Conservation (phyloP, 2,797 vertebrate genomes). For the Rhodeus uyekii region DNA sequence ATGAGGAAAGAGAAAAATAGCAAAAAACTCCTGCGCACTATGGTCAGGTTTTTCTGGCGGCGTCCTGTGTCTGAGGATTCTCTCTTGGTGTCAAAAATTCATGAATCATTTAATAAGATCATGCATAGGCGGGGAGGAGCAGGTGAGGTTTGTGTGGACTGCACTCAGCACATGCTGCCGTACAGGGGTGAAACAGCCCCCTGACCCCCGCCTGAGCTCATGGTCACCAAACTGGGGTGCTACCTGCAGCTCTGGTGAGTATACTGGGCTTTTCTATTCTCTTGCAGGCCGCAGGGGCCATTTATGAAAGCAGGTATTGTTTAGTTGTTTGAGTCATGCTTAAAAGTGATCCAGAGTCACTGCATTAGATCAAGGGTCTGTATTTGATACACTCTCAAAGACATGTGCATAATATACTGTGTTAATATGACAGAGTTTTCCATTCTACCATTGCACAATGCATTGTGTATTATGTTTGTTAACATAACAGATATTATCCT, state of each 20-base stretch:
- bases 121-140: conserved; percentile 16
- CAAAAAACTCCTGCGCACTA: too few species aligned
- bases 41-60: not conserved
- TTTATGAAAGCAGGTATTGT: not conserved
- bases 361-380: not conserved
- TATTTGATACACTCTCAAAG: too few species aligned
- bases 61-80: not conserved
- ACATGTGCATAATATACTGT: too few species aligned
- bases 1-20: too few species aligned
- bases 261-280: not conserved
- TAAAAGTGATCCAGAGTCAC: too few species aligned
- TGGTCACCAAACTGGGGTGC: conserved; percentile 71
- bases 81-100: conserved; percentile 35
- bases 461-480: too few species aligned
- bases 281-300: not conserved
- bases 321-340: not conserved
- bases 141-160: not conserved
- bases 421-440: too few species aligned
- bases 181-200: not conserved
- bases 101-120: conserved; percentile 63
- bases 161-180: not conserved
- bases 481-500: too few species aligned
- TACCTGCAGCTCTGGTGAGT: conserved; percentile 78
- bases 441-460: too few species aligned
- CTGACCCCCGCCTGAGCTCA: conserved; percentile 60